These are phyloP conservation scores for Andrena cerasifolii DNA, from an alignment of 1,140 invertebrate genomes.

Conservation along the genomic window DNA sequence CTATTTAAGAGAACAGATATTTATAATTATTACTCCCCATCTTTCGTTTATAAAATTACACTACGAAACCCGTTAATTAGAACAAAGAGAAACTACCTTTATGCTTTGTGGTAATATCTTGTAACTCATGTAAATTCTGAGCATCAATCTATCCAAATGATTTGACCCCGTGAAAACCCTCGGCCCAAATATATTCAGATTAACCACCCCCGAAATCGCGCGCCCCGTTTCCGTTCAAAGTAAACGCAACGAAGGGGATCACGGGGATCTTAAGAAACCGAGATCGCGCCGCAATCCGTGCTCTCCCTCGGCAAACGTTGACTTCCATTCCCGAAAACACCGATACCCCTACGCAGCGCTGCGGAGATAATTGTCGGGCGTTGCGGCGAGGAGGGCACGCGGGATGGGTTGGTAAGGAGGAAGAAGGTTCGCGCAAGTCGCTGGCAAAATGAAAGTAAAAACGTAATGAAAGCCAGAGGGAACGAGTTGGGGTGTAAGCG, in stretches of 20 bases:
- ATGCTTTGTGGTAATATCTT: too few relatives aligned
- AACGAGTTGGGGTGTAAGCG: conserved; percentile 7
- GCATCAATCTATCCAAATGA: too few relatives aligned
- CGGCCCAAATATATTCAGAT: background rate
- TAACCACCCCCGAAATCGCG: background rate
- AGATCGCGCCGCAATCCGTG: background rate
- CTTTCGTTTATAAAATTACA: too few relatives aligned
- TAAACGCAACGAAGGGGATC: background rate
- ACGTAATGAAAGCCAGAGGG: conserved; percentile 23
- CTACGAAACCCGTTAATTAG: too few relatives aligned
- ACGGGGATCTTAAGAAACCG: background rate
- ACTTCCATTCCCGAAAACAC: background rate
- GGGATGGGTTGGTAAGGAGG: background rate
- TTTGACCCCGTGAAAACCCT: background rate
- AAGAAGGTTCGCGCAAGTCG: conserved; percentile 16
- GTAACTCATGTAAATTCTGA: too few relatives aligned
- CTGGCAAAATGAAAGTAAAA: conserved; percentile 13
- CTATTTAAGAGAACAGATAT: too few relatives aligned
- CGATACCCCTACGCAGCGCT: too few relatives aligned
- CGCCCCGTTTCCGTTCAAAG: background rate
- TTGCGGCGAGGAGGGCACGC: too few relatives aligned
- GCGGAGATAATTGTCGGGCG: conserved; percentile 26
- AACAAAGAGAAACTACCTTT: too few relatives aligned
- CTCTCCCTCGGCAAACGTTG: too few relatives aligned
- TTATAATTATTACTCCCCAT: too few relatives aligned